Evolutionary conservation across 2,113 vertebrate genomes (phyloP), one percentile per base, ranked within the genome.

Genomic region (Beaufortia kweichowensis): DNA sequence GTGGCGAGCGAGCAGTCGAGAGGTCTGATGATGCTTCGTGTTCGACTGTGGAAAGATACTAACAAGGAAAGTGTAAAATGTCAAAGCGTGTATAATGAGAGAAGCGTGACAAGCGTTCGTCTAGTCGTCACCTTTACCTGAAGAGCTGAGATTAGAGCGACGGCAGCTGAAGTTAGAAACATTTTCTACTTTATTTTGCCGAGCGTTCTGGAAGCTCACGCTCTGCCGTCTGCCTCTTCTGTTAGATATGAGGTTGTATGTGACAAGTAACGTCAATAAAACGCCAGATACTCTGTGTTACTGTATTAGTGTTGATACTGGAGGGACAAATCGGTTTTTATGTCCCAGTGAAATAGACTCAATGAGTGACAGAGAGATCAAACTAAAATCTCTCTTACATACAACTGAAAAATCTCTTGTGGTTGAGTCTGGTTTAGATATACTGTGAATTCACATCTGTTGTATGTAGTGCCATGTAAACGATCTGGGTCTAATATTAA

Each of bases 21-120:
- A 78, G 70, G 63, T 78, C 39, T 81, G 75, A 78, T 66, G 53
- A 41, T 29, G 62, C 62, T 55, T 65, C 43, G 57, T 71, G 60
- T 68, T 80, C 76, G 74, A 67, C 62, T 43, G 46, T 63, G 28
- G 33, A 41, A 50, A 41, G 59, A 60, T 28, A 61, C 62, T 81
- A 78, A 78, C 41, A 61, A 77, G 75, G 65, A 75, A 67, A 76
- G 76, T 77, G 78, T 72, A 73, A 68, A 80, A 86, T 81, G 77
- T 82, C 79, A 86, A 73, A 77, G 57, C 60, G 81, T 79, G 81
- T 84, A 81, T 83, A 82, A 85, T 80, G 73, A 83, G 72, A 75
- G 77, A 75, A 19, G 64, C 70, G 33, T 60, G 78, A 79, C 81
- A 78, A 68, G 82, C 53, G 64, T 46, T 65, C 50, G 39, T 35